These are phyloP conservation scores for Daktulosphaira vitifoliae DNA, from an alignment of 1,140 invertebrate genomes.

Conservation along the genomic window DNA sequence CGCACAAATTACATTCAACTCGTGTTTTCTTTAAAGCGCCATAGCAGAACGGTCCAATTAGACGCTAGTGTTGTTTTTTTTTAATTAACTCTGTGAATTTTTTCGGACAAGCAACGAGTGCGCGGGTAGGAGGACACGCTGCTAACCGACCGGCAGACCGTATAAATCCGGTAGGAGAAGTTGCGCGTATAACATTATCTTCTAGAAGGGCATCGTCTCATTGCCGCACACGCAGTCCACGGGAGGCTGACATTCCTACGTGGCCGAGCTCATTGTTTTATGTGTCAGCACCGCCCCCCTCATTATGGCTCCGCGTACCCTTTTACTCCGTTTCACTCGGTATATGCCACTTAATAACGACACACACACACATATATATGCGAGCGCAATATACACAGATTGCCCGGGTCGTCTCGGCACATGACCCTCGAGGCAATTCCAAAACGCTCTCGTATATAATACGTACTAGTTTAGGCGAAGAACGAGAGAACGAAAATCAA, in stretches of 20 bases:
- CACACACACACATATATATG: neutral
- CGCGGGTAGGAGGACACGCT: no score
- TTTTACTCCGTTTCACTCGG: constrained; percentile 5
- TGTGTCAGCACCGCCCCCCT: constrained; percentile 30
- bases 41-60: no score
- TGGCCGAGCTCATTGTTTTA: constrained; percentile 22
- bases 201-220: neutral
- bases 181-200: neutral
- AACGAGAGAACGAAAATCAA: no score
- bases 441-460: no score
- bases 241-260: constrained; percentile 18
- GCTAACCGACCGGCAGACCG: no score
- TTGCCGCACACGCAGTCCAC: neutral
- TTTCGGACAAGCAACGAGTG: no score
- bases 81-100: no score
- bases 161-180: no score
- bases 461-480: no score
- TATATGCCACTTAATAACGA: constrained; percentile 31
- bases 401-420: neutral
- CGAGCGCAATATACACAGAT: neutral
- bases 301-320: constrained; percentile 25
- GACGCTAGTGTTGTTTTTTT: neutral
- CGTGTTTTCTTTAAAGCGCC: no score
- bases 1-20: neutral
- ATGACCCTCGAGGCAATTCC: no score